A percentile compares a stretch with the other conserved stretches of the same genome.
These are phyloP conservation scores for Porites lobata DNA, from an alignment of 92 coral and sea anemone species.

Conservation along the genomic window DNA sequence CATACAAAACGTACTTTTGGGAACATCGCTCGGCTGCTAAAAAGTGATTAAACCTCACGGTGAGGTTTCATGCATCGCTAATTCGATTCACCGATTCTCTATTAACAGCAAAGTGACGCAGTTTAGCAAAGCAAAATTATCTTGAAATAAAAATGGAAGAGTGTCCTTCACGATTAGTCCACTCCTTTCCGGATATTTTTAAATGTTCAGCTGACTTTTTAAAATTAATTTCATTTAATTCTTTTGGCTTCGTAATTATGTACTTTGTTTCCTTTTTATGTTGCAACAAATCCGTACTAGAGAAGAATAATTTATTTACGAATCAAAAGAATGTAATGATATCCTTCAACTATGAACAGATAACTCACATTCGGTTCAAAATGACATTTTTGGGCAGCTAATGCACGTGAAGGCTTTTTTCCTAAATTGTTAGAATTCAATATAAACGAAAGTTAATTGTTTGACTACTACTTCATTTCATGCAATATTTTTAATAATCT, in stretches of 20 bases:
- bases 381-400: not conserved
- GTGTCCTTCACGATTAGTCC: not conserved
- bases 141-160: not conserved
- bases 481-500: conserved; percentile 13
- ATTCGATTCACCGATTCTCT: not conserved
- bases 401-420: not conserved
- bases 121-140: not conserved
- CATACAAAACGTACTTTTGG: not conserved
- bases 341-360: not conserved
- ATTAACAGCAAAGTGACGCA: not conserved
- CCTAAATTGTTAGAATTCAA: not conserved
- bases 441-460: not conserved
- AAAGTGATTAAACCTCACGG: not conserved
- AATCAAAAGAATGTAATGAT: not conserved
- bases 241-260: not conserved
- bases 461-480: not conserved
- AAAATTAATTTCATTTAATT: too few species aligned
- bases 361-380: not conserved
- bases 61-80: not conserved
- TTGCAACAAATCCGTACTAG: not conserved
- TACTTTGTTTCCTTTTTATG: not conserved
- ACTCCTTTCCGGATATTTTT: too few species aligned
- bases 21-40: not conserved
- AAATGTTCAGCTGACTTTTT: not conserved
- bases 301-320: too few species aligned